A percentile compares a stretch with the other conserved stretches of the same genome.
These are phyloP conservation scores for Mobula birostris DNA, from an alignment of 2,113 vertebrate genomes.

Conservation along the genomic window DNA sequence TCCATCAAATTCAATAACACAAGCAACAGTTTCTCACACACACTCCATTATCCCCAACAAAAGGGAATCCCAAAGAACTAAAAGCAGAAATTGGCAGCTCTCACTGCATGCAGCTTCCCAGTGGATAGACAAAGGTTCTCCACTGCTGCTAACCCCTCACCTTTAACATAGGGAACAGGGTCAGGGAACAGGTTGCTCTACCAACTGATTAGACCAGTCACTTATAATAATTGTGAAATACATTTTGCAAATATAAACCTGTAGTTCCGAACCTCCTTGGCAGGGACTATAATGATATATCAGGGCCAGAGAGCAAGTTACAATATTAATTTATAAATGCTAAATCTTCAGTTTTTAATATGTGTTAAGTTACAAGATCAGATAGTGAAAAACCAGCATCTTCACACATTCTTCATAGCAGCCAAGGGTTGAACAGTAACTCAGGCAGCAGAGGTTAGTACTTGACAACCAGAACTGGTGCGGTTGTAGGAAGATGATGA, in stretches of 20 bases:
- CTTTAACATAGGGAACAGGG: neutral
- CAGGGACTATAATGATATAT: too few relatives aligned
- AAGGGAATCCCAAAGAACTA: conserved; percentile 11
- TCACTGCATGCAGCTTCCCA: conserved; percentile 3
- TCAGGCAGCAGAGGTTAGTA: neutral
- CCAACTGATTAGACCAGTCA: neutral
- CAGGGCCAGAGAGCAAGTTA: neutral
- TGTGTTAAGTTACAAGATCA: neutral
- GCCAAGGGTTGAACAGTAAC: too few relatives aligned
- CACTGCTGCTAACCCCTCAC: neutral
- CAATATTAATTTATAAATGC: neutral
- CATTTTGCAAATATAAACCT: neutral
- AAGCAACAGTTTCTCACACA: conserved; percentile 8
- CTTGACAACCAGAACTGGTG: neutral
- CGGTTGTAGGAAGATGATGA: neutral
- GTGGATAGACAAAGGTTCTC: neutral
- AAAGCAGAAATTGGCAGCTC: neutral
- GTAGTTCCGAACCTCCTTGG: neutral
- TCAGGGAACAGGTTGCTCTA: too few relatives aligned
- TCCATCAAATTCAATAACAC: neutral
- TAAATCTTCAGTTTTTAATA: neutral
- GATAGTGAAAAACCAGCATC: too few relatives aligned
- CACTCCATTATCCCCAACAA: conserved; percentile 6
- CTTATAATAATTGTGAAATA: neutral
- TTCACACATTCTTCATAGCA: too few relatives aligned